These are phyloP conservation scores for Gallinago paraguaiae DNA, from an alignment of 2,113 vertebrate genomes.

Conservation along the genomic window DNA sequence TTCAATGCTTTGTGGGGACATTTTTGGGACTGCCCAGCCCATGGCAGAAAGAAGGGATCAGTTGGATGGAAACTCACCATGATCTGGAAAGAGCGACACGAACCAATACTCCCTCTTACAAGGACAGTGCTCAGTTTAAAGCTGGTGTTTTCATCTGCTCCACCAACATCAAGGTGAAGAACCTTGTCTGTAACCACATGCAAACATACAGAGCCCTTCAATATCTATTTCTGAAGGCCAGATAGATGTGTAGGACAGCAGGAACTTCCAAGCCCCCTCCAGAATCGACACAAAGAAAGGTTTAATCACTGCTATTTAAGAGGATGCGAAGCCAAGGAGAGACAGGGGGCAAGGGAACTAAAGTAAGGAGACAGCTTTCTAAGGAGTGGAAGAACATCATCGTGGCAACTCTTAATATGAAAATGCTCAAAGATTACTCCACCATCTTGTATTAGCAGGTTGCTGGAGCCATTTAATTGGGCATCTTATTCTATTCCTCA, in stretches of 20 bases:
- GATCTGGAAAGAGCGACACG: background rate
- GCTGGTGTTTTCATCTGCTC: background rate
- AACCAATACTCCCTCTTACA: background rate
- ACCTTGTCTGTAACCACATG: background rate
- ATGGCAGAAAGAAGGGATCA: background rate
- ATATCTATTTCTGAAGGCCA: background rate
- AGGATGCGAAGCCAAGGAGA: background rate
- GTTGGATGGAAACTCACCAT: background rate
- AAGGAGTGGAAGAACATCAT: background rate
- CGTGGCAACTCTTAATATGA: background rate
- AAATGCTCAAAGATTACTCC: background rate
- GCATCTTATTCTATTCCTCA: background rate
- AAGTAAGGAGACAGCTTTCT: background rate
- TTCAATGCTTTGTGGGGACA: background rate
- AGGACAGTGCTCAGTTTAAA: background rate
- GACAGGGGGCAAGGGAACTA: background rate
- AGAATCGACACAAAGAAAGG: background rate
- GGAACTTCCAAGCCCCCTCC: background rate
- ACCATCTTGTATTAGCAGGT: constrained; percentile 5
- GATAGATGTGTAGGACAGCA: background rate
- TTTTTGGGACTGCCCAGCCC: background rate
- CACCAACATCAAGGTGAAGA: background rate
- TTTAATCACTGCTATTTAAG: background rate
- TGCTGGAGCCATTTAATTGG: background rate
- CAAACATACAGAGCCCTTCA: background rate